A percentile compares a stretch with the other conserved stretches of the same genome.
phyloP scores from a whole-genome alignment of 1,140 invertebrate genomes.

The Dinoponera quadriceps region DNA sequence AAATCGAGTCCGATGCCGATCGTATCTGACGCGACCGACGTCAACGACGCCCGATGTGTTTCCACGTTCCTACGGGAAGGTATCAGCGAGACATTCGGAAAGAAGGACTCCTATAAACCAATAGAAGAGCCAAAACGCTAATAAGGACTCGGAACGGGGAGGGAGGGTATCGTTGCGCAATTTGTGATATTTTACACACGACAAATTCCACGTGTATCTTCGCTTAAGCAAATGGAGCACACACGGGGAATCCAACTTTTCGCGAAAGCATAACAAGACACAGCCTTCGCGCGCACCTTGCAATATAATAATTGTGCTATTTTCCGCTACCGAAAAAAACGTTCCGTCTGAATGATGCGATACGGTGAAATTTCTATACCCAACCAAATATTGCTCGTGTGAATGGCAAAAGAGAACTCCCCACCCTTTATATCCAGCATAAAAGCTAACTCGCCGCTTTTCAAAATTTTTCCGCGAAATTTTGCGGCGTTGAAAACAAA shows the following conservation, averaged over 20 bases:
- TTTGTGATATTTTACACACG: slow-evolving; percentile 1
- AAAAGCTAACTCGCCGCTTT: not conserved
- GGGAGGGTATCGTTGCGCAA: too few relatives aligned
- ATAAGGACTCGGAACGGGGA: too few relatives aligned
- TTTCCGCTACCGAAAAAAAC: slow-evolving; percentile 19
- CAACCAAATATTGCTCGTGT: not conserved
- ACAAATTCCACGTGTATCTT: slow-evolving; percentile 6
- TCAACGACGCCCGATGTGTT: slow-evolving; percentile 30
- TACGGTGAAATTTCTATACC: not conserved
- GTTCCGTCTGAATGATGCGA: slow-evolving; percentile 3
- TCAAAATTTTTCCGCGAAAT: slow-evolving; percentile 5
- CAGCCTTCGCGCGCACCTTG: not conserved
- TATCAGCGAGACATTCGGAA: slow-evolving; percentile 1
- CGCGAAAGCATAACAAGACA: not conserved
- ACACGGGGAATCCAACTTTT: not conserved
- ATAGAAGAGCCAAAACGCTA: too few relatives aligned
- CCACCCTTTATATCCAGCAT: not conserved
- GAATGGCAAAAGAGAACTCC: not conserved
- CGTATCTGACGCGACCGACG: slow-evolving; percentile 63
- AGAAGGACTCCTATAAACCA: not conserved
- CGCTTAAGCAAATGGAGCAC: not conserved
- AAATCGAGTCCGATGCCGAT: slow-evolving; percentile 79
- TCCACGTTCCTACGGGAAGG: not conserved
- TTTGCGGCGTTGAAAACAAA: not conserved
- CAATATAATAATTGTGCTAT: not conserved